Base-by-base conservation (phyloP, 30 jellyfish, hydroid and myxozoan species). In the Hydractinia symbiolongicarpus region DNA sequence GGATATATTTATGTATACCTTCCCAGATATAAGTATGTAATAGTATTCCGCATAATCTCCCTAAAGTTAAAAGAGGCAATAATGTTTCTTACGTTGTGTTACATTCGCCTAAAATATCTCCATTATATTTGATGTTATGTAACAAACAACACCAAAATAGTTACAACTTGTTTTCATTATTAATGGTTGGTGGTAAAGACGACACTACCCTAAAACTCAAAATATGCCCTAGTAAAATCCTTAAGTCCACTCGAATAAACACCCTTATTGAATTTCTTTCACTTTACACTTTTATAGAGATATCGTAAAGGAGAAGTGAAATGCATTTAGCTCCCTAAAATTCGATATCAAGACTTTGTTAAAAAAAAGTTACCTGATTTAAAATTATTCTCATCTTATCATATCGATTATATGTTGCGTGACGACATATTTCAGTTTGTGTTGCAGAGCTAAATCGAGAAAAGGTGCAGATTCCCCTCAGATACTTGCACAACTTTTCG, bases 31-130 rank as follows among this genome's bases (percentile, higher is more conserved):
- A 6, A 71, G 55, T 15, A 71, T 71, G 80, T 71, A 71, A 50
- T 19, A 71, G n/a, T 71, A 71, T 19, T 71, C 80, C 1, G 80
- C 80, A 71, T 71, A 19, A 15, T 71, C 80, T 15, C 80, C 80
- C 80, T 71, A 50, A 49, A 71, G 5, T 6, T 7, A 6, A 71
- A 8, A 64, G 17, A 16, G 19, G 69, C 1, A 58, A 16, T 57
- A 9, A 9, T 57, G n/a, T 57, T 16, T 58, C 17, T 0, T 58
- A 58, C 15, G 1, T 13, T 58, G 15, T 16, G 4, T 11, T 20
- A 2, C 4, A 13, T 67, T 67, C 4, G 78, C 21, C 50, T 11
- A 67, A n/a, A 67, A 30, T 30, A 30, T 30, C 44, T 30, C 44
- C 44, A 30, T 30, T 30, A 30, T 30, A 30, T 30, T 30, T 30